These are phyloP conservation scores for Ophion obscuratus DNA, from an alignment of 2,888 invertebrate genomes.

Conservation along the genomic window DNA sequence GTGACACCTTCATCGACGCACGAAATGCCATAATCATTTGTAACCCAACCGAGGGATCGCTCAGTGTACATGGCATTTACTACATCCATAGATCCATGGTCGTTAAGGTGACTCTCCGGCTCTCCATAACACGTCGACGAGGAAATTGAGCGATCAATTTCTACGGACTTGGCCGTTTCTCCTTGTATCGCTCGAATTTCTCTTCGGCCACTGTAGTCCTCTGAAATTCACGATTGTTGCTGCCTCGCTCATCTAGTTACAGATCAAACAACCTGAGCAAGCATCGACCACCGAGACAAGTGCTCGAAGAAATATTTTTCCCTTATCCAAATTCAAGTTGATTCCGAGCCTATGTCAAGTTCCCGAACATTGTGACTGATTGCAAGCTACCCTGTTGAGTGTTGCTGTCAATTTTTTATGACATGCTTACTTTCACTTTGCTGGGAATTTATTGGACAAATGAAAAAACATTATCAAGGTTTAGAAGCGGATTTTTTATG, in stretches of 20 bases:
- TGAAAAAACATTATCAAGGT: not conserved
- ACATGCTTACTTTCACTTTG: not conserved
- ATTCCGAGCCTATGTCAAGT: not conserved
- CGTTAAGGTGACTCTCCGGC: not conserved
- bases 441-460: not conserved
- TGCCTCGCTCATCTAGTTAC: constrained; percentile 27
- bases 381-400: not conserved
- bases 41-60: constrained; percentile 34
- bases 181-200: constrained; percentile 26
- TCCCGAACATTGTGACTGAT: not conserved
- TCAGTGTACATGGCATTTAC: constrained; percentile 11
- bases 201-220: constrained; percentile 1
- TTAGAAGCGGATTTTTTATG: not conserved
- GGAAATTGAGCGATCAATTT: constrained; percentile 34
- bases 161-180: constrained; percentile 6
- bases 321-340: not conserved
- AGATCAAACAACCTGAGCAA: no score
- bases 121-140: constrained; percentile 12
- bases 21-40: constrained; percentile 59
- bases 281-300: not conserved
- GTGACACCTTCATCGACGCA: constrained; percentile 48
- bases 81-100: not conserved
- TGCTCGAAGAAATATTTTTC: no score
- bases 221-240: not conserved
- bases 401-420: not conserved